Evolutionary conservation across 2,113 vertebrate species (phyloP).

Genomic region (Microcebus jonahi): DNA sequence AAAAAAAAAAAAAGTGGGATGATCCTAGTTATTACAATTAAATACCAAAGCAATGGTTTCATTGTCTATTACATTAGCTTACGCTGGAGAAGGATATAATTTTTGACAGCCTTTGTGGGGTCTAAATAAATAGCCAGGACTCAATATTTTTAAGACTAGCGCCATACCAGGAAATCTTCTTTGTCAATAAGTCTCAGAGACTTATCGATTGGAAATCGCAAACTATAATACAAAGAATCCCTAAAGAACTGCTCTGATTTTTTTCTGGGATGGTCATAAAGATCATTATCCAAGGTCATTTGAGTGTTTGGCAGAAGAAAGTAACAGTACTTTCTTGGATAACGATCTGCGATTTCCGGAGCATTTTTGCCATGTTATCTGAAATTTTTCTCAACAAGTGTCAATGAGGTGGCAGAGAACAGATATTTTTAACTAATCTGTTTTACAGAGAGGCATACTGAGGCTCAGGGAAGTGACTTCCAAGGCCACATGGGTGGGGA

Average conservation of each 20-base stretch:
- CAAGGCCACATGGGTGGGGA: not conserved
- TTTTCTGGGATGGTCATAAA: not conserved
- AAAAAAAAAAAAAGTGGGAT: not conserved
- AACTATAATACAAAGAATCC: not conserved
- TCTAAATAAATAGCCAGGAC: not conserved
- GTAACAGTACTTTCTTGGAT: not conserved
- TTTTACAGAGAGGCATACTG: not conserved
- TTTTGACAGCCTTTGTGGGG: not conserved
- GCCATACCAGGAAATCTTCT: not conserved
- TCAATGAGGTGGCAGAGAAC: not conserved
- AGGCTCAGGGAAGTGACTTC: not conserved
- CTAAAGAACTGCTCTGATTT: not conserved
- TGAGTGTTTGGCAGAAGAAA: not conserved
- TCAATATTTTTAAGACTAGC: not conserved
- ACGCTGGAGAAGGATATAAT: not conserved
- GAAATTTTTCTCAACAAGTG: not conserved
- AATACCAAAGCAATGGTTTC: slow-evolving; percentile 15
- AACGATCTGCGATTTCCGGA: not conserved
- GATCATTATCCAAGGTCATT: not conserved
- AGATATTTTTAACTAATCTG: not conserved
- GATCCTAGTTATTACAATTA: slow-evolving; percentile 48
- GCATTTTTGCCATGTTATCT: not conserved
- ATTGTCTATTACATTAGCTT: not conserved
- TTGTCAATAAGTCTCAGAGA: not conserved
- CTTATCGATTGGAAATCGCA: not conserved